These are phyloP conservation scores for Cercopithecus petaurista DNA, from an alignment of 2,797 vertebrate genomes.

Conservation along the genomic window DNA sequence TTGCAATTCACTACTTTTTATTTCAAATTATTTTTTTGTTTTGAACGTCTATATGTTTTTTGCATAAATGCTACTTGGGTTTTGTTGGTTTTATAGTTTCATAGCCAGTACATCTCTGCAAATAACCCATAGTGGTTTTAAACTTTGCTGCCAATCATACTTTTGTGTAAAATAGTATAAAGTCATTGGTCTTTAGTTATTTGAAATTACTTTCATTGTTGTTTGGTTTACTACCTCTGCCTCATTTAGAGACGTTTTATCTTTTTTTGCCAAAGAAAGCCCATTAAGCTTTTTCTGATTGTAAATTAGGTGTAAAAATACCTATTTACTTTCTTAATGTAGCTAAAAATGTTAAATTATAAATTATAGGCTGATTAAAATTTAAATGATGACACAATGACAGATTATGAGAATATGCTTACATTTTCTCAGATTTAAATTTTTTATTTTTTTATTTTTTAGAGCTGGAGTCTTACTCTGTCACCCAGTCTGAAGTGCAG, in stretches of 20 bases:
- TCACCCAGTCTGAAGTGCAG: no score
- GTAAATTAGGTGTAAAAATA: constrained; percentile 43
- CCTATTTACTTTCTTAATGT: constrained; percentile 15
- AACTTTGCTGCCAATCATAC: neutral
- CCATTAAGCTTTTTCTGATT: neutral
- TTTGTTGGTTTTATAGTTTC: constrained; percentile 39
- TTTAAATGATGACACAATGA: constrained; percentile 16
- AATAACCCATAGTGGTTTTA: neutral
- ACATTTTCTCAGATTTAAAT: neutral
- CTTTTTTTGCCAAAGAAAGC: neutral
- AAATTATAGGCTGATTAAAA: neutral
- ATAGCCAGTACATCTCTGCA: neutral
- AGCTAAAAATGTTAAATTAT: constrained; percentile 17
- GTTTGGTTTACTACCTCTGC: neutral
- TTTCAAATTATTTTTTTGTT: neutral
- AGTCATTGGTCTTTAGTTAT: constrained; percentile 8
- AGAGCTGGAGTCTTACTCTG: no score
- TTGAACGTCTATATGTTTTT: constrained; percentile 24
- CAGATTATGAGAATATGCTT: constrained; percentile 3
- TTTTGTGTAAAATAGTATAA: neutral
- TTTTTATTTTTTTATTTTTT: no score
- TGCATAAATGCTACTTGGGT: neutral
- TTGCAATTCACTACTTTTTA: neutral
- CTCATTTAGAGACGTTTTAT: neutral
- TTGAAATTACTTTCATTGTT: neutral